Base-by-base conservation (phyloP, 1,140 invertebrate genomes). In the Anastatus disparis region DNA sequence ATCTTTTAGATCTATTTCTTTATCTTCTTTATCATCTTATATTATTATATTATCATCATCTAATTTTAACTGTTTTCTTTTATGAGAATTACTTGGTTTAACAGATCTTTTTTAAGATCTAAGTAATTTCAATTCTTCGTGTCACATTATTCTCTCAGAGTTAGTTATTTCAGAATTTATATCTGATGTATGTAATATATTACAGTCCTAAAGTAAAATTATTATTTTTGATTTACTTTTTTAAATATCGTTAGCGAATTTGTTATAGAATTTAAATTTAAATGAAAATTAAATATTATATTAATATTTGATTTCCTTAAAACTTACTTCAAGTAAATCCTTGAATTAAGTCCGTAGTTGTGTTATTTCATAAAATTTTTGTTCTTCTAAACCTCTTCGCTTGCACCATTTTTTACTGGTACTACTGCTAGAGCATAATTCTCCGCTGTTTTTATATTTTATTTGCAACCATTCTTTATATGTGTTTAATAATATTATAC, bases 311-410 rank as follows among this genome's bases (percentile, higher is more conserved):
- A 44, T 44, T 13, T 29, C 6, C 38, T 50, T 12, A 46, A 53
- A 72, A 40, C 2, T 70, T 70, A 93, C 93, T 84, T 93, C 89
- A 38, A 98, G 84, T 40, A 98, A 87, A 55, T 94, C 91, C 81
- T 93, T 90, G 81, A 99, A 97, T 84, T 99, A 97, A 40, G 91
- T 87, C 35, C 96, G 88, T 3, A 99, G 84, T 88, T 99, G 99
- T 0, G 93, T 96, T 77, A 97, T 93, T 86, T 99, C 97, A 79
- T 98, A 99, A 82, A 99, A 94, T 59, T 97, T 87, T 81, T 99
- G 97, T 79, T 99, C 97, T 84, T 99, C 97, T 4, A 99, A 86
- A 4, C 95, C 96, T 70, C 95, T 84, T 67, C 92, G 89, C 75
- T 88, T 90, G 77, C 96, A 97, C 97, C 97, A 99, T 73, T 91